Percentiles rank a stretch among this genome's conserved stretches.
These are phyloP conservation scores for Agrotis puta DNA, from an alignment of 2,888 invertebrate species.

Conservation along the genomic window DNA sequence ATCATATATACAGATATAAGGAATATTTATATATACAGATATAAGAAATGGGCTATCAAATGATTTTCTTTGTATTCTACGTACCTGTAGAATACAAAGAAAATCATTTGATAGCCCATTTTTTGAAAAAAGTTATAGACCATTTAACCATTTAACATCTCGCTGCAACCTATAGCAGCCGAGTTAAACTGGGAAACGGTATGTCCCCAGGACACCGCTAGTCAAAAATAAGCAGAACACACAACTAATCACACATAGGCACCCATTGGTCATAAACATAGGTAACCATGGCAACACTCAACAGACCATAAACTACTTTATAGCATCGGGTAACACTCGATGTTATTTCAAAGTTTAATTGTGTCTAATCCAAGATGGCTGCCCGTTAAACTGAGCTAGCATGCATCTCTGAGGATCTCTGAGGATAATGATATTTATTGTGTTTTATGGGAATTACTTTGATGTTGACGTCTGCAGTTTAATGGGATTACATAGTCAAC, in stretches of 20 bases:
- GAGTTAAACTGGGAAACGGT: too few species aligned
- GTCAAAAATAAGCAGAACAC: not conserved
- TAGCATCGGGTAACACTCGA: slow-evolving; percentile 38
- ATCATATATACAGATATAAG: too few species aligned
- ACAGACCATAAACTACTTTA: slow-evolving; percentile 51
- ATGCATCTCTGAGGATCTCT: slow-evolving; percentile 22
- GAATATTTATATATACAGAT: too few species aligned
- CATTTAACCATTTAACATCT: too few species aligned
- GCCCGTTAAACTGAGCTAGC: slow-evolving; percentile 19
- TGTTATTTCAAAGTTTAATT: slow-evolving; percentile 51
- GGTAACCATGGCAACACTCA: slow-evolving; percentile 46
- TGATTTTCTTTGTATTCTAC: too few species aligned
- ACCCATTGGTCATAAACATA: slow-evolving; percentile 27
- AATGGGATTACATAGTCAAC: not conserved
- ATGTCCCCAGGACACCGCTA: too few species aligned
- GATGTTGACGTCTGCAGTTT: not conserved
- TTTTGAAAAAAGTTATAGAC: too few species aligned
- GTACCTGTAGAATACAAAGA: too few species aligned
- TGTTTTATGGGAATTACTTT: slow-evolving; percentile 13
- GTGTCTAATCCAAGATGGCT: slow-evolving; percentile 50
- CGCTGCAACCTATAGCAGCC: too few species aligned
- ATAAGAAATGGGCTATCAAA: too few species aligned
- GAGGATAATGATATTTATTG: slow-evolving; percentile 38
- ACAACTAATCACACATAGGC: slow-evolving; percentile 21
- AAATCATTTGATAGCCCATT: too few species aligned